Evolutionary conservation across 2,888 invertebrate genomes (phyloP).

Genomic region (Sussaba pulchella): DNA sequence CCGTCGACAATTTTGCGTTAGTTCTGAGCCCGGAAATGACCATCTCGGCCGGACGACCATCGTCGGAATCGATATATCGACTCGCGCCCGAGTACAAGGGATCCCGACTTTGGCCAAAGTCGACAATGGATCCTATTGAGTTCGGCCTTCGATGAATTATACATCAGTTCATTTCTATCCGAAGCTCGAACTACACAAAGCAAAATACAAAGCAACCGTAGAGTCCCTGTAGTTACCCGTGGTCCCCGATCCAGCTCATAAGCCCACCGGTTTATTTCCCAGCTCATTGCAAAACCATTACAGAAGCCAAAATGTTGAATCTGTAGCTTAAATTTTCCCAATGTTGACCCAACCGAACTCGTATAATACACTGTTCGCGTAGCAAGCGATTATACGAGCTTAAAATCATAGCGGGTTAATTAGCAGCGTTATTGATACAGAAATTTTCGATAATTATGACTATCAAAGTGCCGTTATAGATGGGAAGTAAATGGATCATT

Average conservation of each 20-base stretch:
- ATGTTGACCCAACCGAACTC: neutral
- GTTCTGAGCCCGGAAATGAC: too few species aligned
- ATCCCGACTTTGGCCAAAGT: neutral
- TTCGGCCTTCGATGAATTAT: neutral
- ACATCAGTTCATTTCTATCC: neutral
- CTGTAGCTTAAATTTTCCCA: neutral
- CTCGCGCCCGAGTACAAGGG: neutral
- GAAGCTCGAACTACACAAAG: neutral
- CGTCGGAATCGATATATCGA: too few species aligned
- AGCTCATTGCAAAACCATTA: neutral
- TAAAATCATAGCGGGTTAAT: neutral
- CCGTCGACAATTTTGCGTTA: neutral
- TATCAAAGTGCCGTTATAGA: neutral
- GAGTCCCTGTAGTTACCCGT: neutral
- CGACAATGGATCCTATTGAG: neutral
- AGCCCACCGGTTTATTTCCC: neutral
- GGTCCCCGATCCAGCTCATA: neutral
- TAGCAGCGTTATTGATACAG: neutral
- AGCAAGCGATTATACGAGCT: neutral
- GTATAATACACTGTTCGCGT: neutral
- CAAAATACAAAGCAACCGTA: neutral
- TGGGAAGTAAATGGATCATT: neutral
- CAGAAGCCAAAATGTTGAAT: neutral
- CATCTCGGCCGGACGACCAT: too few species aligned
- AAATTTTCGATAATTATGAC: slow-evolving; percentile 1